These are phyloP conservation scores for Petrolisthes cinctipes DNA, from an alignment of 2,888 invertebrate genomes.

Conservation along the genomic window DNA sequence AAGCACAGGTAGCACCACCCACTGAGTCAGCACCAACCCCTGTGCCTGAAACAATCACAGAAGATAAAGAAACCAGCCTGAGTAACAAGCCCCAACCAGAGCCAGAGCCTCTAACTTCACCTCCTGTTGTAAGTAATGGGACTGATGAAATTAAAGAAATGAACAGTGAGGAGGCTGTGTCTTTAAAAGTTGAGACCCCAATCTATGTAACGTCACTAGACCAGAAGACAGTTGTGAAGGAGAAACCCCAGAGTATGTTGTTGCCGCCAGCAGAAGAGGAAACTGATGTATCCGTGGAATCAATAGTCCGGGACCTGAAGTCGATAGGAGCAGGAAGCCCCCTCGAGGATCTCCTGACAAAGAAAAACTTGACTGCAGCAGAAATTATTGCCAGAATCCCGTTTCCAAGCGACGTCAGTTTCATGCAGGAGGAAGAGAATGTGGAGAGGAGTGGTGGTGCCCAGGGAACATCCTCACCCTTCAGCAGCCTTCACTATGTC, in stretches of 20 bases:
- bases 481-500: conserved; percentile 41
- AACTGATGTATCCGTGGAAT: not conserved
- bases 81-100: not conserved
- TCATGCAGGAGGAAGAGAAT: conserved; percentile 32
- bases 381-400: conserved; percentile 57
- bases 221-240: not conserved
- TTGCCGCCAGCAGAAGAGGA: not conserved
- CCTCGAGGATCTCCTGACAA: conserved; percentile 45
- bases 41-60: too few relatives aligned
- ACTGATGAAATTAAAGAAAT: too few relatives aligned
- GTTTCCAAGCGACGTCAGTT: conserved; percentile 57
- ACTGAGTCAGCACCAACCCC: too few relatives aligned
- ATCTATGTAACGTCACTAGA: too few relatives aligned
- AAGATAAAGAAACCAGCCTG: not conserved
- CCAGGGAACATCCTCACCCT: conserved; percentile 28
- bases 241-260: not conserved
- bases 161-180: too few relatives aligned
- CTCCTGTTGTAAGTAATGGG: not conserved
- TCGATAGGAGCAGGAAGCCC: conserved; percentile 39
- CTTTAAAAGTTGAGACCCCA: too few relatives aligned
- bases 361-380: conserved; percentile 51
- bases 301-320: conserved; percentile 31
- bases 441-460: not conserved
- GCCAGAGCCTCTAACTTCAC: not conserved
- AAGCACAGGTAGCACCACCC: too few relatives aligned